Conservation (phyloP, 2,113 vertebrate genomes). For the Suricata suricatta region DNA sequence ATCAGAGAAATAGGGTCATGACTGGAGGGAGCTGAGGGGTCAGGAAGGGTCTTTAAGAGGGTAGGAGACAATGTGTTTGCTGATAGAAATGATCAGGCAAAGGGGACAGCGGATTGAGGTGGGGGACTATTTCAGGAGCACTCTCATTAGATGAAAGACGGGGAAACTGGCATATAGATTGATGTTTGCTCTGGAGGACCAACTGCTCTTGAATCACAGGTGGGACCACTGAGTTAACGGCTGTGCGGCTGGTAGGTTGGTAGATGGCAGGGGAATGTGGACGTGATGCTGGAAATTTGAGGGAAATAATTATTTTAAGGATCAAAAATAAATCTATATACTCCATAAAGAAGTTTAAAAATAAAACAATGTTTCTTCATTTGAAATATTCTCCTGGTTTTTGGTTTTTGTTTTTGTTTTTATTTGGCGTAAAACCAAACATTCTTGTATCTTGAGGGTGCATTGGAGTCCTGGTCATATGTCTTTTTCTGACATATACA, state of each 20-base stretch:
- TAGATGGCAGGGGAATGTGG: not conserved
- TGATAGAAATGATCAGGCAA: not conserved
- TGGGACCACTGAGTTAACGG: not conserved
- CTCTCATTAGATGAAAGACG: not conserved
- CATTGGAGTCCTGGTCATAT: not conserved
- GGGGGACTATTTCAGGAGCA: not conserved
- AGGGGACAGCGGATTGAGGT: no score
- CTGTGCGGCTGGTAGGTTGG: not conserved
- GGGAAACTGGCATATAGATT: not conserved
- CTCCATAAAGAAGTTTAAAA: not conserved
- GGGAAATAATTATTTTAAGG: not conserved
- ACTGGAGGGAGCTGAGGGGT: not conserved
- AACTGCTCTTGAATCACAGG: not conserved
- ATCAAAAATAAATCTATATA: not conserved
- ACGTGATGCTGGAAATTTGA: not conserved
- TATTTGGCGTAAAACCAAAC: not conserved
- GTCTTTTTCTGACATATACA: not conserved
- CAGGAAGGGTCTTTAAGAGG: not conserved
- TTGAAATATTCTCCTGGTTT: not conserved
- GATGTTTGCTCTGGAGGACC: not conserved
- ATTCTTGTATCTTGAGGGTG: not conserved
- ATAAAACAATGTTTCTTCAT: not conserved
- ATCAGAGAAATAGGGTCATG: not conserved
- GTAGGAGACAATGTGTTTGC: not conserved
- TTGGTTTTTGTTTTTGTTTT: not conserved